Evolutionary conservation across 1,140 invertebrate species (phyloP).

Genomic region (Drosophila persimilis): DNA sequence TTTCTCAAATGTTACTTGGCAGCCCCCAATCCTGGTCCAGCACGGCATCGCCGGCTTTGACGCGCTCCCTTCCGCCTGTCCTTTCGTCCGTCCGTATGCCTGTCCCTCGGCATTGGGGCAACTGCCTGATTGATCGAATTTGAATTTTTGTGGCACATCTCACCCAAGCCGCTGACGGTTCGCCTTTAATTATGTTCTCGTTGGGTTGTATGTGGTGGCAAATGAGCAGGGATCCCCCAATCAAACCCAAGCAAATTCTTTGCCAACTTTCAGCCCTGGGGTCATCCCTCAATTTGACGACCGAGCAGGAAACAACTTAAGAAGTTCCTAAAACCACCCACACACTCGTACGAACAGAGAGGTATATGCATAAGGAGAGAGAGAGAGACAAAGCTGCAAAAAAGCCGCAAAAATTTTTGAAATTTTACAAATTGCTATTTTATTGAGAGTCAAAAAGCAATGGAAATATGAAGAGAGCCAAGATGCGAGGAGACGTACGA

Average conservation of each 20-base stretch:
- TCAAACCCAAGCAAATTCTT: neutral
- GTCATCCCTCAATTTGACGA: slow-evolving; percentile 32
- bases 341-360: slow-evolving; percentile 7
- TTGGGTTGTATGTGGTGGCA: no score
- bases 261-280: neutral
- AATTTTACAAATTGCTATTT: slow-evolving; percentile 72
- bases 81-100: neutral
- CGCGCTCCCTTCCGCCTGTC: slow-evolving; percentile 27
- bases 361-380: neutral
- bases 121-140: slow-evolving; percentile 72
- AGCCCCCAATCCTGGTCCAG: slow-evolving; percentile 33
- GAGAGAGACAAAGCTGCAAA: slow-evolving; percentile 39
- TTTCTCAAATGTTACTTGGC: slow-evolving; percentile 74
- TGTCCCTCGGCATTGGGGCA: neutral
- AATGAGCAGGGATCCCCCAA: no score
- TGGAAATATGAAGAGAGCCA: slow-evolving; percentile 45
- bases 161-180: slow-evolving; percentile 48
- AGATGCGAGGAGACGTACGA: slow-evolving; percentile 23
- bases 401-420: slow-evolving; percentile 66
- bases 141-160: slow-evolving; percentile 78
- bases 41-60: slow-evolving; percentile 51
- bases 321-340: slow-evolving; percentile 43
- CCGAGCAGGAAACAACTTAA: slow-evolving; percentile 42
- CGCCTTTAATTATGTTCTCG: slow-evolving; percentile 53
- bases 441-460: slow-evolving; percentile 53